These are phyloP conservation scores for Elgaria multicarinata DNA, from an alignment of 2,113 vertebrate species.

Conservation along the genomic window DNA sequence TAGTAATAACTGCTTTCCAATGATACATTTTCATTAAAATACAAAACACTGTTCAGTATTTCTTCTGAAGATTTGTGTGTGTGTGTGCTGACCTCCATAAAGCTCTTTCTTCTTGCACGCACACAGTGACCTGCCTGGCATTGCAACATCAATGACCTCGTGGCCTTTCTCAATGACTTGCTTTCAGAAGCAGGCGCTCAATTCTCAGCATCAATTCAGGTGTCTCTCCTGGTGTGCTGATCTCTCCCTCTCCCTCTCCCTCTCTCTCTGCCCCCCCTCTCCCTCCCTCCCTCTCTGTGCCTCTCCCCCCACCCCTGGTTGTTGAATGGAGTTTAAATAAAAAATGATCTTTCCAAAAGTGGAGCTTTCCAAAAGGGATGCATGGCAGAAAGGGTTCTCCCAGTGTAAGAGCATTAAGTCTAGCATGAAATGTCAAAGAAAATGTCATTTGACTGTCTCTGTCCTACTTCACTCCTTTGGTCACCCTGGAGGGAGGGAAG, in stretches of 20 bases:
- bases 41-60: constrained; percentile 7
- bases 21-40: neutral
- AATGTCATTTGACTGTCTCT: constrained; percentile 35
- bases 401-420: neutral
- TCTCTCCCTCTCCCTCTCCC: constrained; percentile 12
- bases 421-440: neutral
- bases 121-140: neutral
- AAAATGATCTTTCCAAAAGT: constrained; percentile 28
- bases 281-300: no score
- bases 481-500: neutral
- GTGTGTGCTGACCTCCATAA: neutral
- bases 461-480: constrained; percentile 21
- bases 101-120: neutral
- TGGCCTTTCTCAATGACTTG: neutral
- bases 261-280: no score
- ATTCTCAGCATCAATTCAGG: constrained; percentile 17
- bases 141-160: constrained; percentile 20
- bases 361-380: constrained; percentile 15
- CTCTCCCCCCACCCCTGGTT: neutral
- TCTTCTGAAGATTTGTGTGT: neutral
- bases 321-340: constrained; percentile 14
- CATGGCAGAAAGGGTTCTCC: constrained; percentile 2
- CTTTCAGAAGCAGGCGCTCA: neutral
- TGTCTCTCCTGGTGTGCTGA: constrained; percentile 34
- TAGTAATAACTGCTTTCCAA: neutral